A percentile compares a stretch with the other conserved stretches of the same genome.
Conservation (phyloP, 2,113 vertebrate species). For the Ivindomyrus marchei region DNA sequence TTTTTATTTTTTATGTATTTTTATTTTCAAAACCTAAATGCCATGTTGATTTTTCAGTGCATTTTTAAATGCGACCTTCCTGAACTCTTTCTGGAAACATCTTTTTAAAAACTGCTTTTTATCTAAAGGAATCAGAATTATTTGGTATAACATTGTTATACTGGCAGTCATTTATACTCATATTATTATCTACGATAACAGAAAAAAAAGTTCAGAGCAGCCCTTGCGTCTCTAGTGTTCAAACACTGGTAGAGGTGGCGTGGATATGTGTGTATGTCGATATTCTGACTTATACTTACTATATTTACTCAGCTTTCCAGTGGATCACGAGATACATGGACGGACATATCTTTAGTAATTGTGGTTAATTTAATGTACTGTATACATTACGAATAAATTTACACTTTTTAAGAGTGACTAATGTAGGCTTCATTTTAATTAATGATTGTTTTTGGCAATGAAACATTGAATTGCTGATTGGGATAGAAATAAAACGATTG, state of each 20-base stretch:
- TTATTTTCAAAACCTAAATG: background rate
- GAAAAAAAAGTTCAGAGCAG: background rate
- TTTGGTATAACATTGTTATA: background rate
- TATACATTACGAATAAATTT: conserved; percentile 2
- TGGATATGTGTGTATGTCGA: background rate
- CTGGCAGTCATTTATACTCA: background rate
- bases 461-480: conserved; percentile 7
- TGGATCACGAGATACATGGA: background rate
- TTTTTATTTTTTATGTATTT: background rate
- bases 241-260: background rate
- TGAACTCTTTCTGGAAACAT: background rate
- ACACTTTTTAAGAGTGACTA: conserved; percentile 12
- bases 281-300: background rate
- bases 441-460: conserved; percentile 1
- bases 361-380: background rate
- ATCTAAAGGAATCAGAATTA: background rate
- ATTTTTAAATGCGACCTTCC: background rate
- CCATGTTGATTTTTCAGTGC: background rate
- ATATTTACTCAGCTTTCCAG: background rate
- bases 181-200: background rate
- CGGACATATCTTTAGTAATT: conserved; percentile 4
- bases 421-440: background rate
- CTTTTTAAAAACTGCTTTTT: background rate
- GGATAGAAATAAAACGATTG: conserved; percentile 3
- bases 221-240: background rate